Base-by-base conservation (phyloP, 1,140 invertebrate genomes). In the Ruditapes philippinarum region DNA sequence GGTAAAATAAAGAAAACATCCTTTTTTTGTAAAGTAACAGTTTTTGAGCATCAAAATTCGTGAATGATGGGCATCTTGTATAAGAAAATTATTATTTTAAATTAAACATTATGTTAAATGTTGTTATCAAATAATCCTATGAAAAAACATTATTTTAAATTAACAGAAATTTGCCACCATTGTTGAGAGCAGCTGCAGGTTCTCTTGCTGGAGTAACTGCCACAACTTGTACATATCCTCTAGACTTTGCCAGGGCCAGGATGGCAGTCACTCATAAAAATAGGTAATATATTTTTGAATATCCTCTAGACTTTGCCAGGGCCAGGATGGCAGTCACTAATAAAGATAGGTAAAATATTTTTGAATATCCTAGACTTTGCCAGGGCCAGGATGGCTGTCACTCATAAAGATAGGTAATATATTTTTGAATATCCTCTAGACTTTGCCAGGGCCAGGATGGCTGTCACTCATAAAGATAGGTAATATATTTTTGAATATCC, bases 311-410 rank as follows among this genome's bases (percentile, higher is more conserved):
- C 42, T 45, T 45, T 45, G 42, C 42, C 42, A 45, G 42, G 42
- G 42, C 5, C 42, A 7, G 42, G 42, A 45, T 45, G 42, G 42
- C 42, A 45, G 42, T 45, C 42, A 45, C 42, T 45, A 5, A 45
- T 45, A 45, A 45, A 45, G 42, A 45, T 14, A 45, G 42, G 42
- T 45, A 45, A 7, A n/a, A 99, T 96, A 99, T n/a, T n/a, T n/a
- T n/a, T n/a, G n/a, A n/a, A n/a, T n/a, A n/a, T 99, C 0, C 96
- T 99, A 88, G 99, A 99, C 96, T 96, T 99, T 94, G 99, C 99
- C 19, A 96, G 99, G 89, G 99, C 99, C n/a, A 96, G 99, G 92
- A 99, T 99, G 98, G 99, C 99, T 25, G 98, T 99, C 4, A 99
- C 98, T 19, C 97, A 97, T 70, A 98, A 97, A 96, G 96, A 97